A percentile compares a stretch with the other conserved stretches of the same genome.
Evolutionary conservation across 2,113 vertebrate species (phyloP).

Genomic region (Hemichromis elongatus): DNA sequence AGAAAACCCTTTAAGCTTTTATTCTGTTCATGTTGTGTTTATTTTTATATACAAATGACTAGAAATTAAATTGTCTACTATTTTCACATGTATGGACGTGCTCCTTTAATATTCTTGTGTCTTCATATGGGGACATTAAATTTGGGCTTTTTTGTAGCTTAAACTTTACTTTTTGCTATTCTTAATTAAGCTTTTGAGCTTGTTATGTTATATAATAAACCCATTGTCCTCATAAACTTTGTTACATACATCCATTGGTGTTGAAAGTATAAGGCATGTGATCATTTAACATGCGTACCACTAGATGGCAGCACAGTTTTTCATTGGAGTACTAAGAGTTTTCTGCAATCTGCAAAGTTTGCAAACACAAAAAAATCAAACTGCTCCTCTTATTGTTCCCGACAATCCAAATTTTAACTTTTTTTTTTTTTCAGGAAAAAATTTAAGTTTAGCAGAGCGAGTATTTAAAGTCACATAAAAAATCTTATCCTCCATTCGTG

Average conservation of each 20-base stretch:
- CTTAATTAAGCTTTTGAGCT: neutral
- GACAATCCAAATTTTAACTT: neutral
- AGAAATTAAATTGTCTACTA: too few relatives aligned
- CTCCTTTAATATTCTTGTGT: neutral
- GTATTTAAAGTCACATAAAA: neutral
- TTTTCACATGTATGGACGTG: too few relatives aligned
- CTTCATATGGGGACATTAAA: neutral
- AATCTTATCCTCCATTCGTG: neutral
- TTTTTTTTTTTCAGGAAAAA: neutral
- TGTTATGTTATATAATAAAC: neutral
- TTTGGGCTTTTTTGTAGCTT: neutral
- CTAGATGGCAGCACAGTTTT: constrained; percentile 2
- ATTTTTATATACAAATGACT: too few relatives aligned
- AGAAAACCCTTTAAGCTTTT: too few relatives aligned
- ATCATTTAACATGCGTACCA: neutral
- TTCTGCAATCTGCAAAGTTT: neutral
- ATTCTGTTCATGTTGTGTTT: too few relatives aligned
- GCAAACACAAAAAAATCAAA: neutral
- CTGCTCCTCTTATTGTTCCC: rapidly evolving
- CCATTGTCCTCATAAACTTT: neutral
- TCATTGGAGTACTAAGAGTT: neutral
- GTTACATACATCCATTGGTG: neutral
- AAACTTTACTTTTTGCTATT: too few relatives aligned
- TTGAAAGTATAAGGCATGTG: neutral
- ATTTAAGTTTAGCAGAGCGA: neutral